phyloP scores from a whole-genome alignment of 2,797 vertebrate genomes.

The Avahi laniger region DNA sequence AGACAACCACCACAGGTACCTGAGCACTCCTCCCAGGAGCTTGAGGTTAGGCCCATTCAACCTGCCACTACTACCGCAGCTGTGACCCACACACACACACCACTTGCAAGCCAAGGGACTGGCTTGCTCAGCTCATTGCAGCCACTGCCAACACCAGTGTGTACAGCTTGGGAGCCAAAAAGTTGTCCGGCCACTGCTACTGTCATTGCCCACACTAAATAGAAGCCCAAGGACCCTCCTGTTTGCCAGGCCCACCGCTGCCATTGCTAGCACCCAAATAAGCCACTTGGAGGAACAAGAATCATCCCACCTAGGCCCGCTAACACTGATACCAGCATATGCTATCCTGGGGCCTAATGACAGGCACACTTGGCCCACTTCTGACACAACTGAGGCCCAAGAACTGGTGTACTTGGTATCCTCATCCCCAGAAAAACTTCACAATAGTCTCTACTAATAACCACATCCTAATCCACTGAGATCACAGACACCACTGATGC shows the following conservation, averaged over 20 bases:
- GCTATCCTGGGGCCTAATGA: too few species aligned
- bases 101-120: not conserved
- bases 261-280: too few species aligned
- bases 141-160: not conserved
- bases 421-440: not conserved
- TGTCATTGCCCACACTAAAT: not conserved
- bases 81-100: not conserved
- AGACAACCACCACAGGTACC: not conserved
- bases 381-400: too few species aligned
- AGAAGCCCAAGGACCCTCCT: not conserved
- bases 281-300: not conserved
- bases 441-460: not conserved
- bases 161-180: not conserved
- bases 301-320: not conserved
- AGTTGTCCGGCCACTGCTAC: not conserved
- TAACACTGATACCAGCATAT: not conserved
- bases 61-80: not conserved
- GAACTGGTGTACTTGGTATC: too few species aligned
- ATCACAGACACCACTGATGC: not conserved
- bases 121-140: not conserved
- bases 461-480: not conserved
- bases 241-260: too few species aligned
- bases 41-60: not conserved
- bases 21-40: not conserved
- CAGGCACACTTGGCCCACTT: too few species aligned